Percentiles rank a stretch among this genome's conserved stretches.
These are phyloP conservation scores for Lacerta viridis DNA, from an alignment of 2,797 vertebrate species.

Conservation along the genomic window DNA sequence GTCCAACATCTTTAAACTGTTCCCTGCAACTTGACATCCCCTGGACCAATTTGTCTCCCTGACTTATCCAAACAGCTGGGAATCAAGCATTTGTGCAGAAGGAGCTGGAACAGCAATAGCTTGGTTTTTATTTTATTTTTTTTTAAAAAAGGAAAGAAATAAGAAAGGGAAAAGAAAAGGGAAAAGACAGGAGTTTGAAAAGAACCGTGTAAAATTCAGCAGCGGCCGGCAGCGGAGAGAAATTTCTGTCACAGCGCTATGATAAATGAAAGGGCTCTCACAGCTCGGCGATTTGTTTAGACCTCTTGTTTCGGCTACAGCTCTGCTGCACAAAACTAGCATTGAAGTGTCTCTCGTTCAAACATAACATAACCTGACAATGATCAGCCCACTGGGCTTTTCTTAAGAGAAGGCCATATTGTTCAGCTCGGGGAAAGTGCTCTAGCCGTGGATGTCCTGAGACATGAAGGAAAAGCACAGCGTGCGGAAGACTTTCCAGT, in stretches of 20 bases:
- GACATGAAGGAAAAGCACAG: constrained; percentile 81
- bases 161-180: background rate
- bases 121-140: constrained; percentile 47
- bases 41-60: constrained; percentile 39
- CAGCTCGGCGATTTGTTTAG: constrained; percentile 88
- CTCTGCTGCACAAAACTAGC: constrained; percentile 86
- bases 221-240: constrained; percentile 52
- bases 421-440: constrained; percentile 82
- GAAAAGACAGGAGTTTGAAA: constrained; percentile 11
- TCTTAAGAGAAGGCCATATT: constrained; percentile 88
- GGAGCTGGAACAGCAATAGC: constrained; percentile 48
- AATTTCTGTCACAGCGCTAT: constrained; percentile 80
- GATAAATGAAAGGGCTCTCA: constrained; percentile 88
- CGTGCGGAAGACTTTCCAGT: constrained; percentile 92
- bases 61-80: constrained; percentile 50
- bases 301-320: constrained; percentile 89
- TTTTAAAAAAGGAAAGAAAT: background rate
- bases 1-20: constrained; percentile 12
- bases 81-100: constrained; percentile 47
- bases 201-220: constrained; percentile 39
- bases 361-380: constrained; percentile 92
- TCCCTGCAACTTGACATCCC: constrained; percentile 24
- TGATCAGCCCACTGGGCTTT: constrained; percentile 88
- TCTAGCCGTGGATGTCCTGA: constrained; percentile 80
- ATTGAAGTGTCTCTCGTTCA: constrained; percentile 88